Base-by-base conservation (phyloP, 2,888 invertebrate species). In the Megalurothrips usitatus region DNA sequence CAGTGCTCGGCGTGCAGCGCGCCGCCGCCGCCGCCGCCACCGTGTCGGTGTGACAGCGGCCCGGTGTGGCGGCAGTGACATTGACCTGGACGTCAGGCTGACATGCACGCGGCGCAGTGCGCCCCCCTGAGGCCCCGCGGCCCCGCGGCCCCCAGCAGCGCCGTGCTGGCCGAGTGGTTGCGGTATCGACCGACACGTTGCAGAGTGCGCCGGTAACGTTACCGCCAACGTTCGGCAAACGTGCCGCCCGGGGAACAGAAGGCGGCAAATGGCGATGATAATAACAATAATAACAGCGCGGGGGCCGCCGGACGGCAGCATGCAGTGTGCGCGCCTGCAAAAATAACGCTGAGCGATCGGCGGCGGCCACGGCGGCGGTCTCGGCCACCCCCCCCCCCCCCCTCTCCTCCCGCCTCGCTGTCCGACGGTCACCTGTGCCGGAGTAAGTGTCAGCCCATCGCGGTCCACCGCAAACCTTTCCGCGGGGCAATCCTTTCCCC, bases 21-120 rank as follows among this genome's bases (percentile, higher is more conserved):
- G 8, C 26, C 11, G 23, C 26, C 26, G 68, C 10, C 68, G 34
- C 34, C 34, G 34, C 3, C 34, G 3, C 34, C n/a, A n/a, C n/a
- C n/a, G n/a, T n/a, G n/a, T n/a, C 34, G 34, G 34, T 43, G 34
- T 26, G 68, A 26, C 68, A 26, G 58, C 58, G 52, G 52, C 68
- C 23, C 68, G 26, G 23, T 75, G 68, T 75, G n/a, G n/a, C 68
- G 68, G 12, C 68, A 75, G 23, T 75, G 68, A 75, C 68, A 75
- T 75, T 75, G 68, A 75, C 68, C 68, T 10, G 68, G 68, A 75
- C 17, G 58, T 58, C 17, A 58, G 19, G 34, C 34, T 43, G 58
- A 19, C 19, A 58, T 58, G 58, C 58, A 14, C 17, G 58, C 58
- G 19, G 58, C 17, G 58, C 52, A 52, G 52, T 12, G 2, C 52